These are phyloP conservation scores for Parazoanthus darwini DNA, from an alignment of 92 coral and sea anemone species.

Conservation along the genomic window DNA sequence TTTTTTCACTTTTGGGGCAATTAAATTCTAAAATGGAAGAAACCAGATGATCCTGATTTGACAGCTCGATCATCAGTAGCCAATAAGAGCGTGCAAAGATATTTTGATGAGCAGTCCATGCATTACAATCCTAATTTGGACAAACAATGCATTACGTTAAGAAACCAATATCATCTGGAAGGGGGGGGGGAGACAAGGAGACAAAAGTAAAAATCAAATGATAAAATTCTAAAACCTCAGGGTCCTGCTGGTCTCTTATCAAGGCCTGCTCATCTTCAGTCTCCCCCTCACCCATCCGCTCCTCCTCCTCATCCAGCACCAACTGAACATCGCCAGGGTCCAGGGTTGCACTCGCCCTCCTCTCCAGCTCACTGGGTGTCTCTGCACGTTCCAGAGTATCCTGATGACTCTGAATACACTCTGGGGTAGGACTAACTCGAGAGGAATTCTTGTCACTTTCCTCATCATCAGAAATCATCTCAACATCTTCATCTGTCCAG, in stretches of 20 bases:
- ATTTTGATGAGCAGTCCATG: no score
- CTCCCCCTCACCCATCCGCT: constrained; percentile 43
- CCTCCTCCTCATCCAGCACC: constrained; percentile 68
- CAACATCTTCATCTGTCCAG: constrained; percentile 55
- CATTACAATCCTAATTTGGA: no score
- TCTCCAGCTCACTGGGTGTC: not conserved
- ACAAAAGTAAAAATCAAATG: no score
- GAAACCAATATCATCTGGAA: no score
- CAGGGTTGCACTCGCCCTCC: constrained; percentile 54
- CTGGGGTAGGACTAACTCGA: constrained; percentile 6
- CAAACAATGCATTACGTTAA: no score
- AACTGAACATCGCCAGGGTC: constrained; percentile 61
- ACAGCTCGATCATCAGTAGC: no score
- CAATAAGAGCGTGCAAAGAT: no score
- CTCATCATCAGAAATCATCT: constrained; percentile 69
- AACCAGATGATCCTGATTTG: no score
- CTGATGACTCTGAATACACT: constrained; percentile 12
- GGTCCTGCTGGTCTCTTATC: constrained; percentile 12
- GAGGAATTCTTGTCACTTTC: constrained; percentile 40
- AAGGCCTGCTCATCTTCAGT: constrained; percentile 34
- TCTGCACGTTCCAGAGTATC: not conserved
- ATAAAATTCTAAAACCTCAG: not conserved
- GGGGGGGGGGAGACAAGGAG: no score
- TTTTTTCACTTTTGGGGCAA: no score
- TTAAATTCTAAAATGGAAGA: no score